Percentiles rank a stretch among this genome's conserved stretches.
phyloP scores from a whole-genome alignment of 2,888 invertebrate genomes.

The Holacanthella duospinosa region DNA sequence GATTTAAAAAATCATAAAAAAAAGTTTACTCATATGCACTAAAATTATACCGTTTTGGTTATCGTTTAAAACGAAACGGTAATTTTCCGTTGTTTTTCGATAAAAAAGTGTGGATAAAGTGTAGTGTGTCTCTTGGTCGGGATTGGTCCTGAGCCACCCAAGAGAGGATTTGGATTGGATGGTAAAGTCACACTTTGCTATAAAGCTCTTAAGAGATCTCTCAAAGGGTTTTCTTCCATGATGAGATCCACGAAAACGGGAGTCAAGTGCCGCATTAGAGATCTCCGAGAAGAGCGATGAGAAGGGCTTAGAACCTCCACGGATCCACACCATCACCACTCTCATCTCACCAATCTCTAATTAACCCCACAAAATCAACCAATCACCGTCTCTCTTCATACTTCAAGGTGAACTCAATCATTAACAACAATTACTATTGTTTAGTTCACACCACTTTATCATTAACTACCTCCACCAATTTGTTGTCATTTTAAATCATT shows the following conservation, averaged over 20 bases:
- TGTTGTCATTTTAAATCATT: too few species aligned
- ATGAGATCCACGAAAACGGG: not conserved
- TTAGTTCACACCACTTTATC: not conserved
- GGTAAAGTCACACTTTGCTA: conserved; percentile 1
- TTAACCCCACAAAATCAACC: not conserved
- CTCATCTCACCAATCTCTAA: not conserved
- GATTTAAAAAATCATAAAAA: too few species aligned
- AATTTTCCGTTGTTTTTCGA: too few species aligned
- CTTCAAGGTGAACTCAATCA: not conserved
- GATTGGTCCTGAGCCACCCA: conserved; percentile 2
- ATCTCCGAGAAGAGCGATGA: not conserved
- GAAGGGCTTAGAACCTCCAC: not conserved
- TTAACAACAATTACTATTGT: not conserved
- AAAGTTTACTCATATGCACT: too few species aligned
- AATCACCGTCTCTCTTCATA: too few species aligned
- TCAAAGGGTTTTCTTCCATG: not conserved
- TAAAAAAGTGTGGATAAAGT: not conserved
- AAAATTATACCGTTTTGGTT: too few species aligned
- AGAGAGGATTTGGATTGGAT: conserved; percentile 1
- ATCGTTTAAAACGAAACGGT: too few species aligned
- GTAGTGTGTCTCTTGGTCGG: not conserved
- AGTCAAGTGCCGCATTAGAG: conserved; percentile 5
- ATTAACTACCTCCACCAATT: too few species aligned
- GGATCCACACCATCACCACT: not conserved
- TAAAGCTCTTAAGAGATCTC: not conserved